Evolutionary conservation across 2,797 vertebrate species (phyloP), one percentile per base, ranked within the genome.

Genomic region (Esox masquinongy): DNA sequence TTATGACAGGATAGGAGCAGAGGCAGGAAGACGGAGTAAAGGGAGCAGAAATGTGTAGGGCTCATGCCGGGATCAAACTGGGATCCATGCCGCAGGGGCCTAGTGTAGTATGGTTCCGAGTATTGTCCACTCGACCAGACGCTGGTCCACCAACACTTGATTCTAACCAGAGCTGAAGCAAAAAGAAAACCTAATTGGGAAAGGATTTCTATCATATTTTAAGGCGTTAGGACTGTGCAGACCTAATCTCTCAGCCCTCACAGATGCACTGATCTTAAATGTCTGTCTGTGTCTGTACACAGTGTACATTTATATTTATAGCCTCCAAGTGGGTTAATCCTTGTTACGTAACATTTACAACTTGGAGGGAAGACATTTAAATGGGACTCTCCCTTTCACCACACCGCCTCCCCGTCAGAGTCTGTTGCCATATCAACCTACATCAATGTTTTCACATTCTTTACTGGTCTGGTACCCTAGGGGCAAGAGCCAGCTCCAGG

Each of bases 291-390:
- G 85, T 85, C 75, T 72, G 82, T 79, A 85, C 84, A 87, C 79
- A 80, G 69, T 78, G 80, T 83, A 86, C 79, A 77, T 74, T 85
- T 71, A 74, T 84, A 85, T 86, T 85, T 85, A 81, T 82, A 85
- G 78, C 85, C 82, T 77, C 80, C 88, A 86, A 80, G 80, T 82
- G 79, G 81, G 84, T 79, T 89, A 83, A 88, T 88, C 81, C 82
- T 29, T 31, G 63, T 88, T 85, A 86, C 79, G 85, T 80, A 89
- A 88, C 87, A 83, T 87, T 86, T 88, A 87, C 75, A 50, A 79
- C 72, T 80, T 66, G 49, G 68, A 83, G 79, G 24, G 29, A 53
- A 56, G 70, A 34, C 56, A 61, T 61, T 61, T 61, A 61, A 61
- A 61, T 61, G 56, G 22, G 3, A 61, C n/a, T 61, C 56, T 61